A percentile compares a stretch with the other conserved stretches of the same genome.
phyloP scores from a whole-genome alignment of 2,797 vertebrate genomes.

The Hafferia zeledoni region DNA sequence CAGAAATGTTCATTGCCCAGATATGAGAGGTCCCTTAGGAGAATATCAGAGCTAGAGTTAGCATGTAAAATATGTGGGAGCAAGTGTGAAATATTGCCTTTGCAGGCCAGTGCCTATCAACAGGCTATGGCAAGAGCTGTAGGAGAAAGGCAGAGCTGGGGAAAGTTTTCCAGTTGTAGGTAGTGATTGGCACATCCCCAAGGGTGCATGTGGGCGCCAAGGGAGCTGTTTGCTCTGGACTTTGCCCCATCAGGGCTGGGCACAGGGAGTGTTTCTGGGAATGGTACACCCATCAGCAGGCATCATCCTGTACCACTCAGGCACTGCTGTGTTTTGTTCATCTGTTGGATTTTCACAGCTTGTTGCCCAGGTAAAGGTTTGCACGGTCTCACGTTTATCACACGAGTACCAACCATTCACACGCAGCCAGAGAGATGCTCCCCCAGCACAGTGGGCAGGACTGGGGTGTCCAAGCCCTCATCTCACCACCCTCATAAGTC shows the following conservation, averaged over 20 bases:
- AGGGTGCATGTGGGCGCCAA: accelerated
- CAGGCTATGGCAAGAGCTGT: neutral
- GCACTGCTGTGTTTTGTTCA: neutral
- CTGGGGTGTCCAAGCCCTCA: accelerated
- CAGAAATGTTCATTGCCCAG: neutral
- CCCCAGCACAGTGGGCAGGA: neutral
- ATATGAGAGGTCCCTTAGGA: neutral
- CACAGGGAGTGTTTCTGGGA: neutral
- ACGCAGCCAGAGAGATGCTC: neutral
- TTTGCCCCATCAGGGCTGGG: neutral
- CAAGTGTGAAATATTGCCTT: neutral
- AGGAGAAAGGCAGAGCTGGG: neutral
- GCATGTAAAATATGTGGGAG: neutral
- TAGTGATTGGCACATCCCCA: accelerated
- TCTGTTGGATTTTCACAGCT: accelerated
- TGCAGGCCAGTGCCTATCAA: neutral
- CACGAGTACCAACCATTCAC: neutral
- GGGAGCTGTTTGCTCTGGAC: accelerated
- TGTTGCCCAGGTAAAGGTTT: accelerated
- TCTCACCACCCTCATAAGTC: accelerated
- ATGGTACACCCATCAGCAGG: accelerated
- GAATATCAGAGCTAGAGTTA: neutral
- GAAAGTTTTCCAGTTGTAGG: neutral
- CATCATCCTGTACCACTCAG: accelerated
- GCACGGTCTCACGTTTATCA: accelerated